Base-by-base conservation (phyloP, 2,113 vertebrate genomes). In the Tetraodon nigroviridis region DNA sequence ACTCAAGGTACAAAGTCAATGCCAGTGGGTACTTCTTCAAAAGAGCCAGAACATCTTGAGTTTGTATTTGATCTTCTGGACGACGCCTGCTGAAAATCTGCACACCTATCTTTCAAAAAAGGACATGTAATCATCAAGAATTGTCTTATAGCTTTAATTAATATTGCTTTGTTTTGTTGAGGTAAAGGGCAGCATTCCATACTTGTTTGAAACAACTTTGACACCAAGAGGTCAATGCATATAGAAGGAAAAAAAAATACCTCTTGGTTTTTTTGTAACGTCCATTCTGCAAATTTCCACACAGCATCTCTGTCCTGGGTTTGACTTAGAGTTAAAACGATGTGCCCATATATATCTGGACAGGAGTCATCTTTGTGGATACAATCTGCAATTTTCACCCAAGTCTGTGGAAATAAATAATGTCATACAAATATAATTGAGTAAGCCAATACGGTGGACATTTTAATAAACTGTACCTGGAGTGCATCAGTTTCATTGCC, bases 261-360 rank as follows among this genome's bases (percentile, higher is more conserved):
- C 83, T 87, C 72, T 44, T 88, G 89, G 61, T 87, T 82, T 75
- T 42, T 87, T 53, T 77, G 67, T 54, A 89, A 66, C 42, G 68
- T 76, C 88, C 86, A 89, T 17, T 85, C 81, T 78, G 86, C 84
- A 79, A 81, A 86, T 42, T 44, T 79, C 81, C 78, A 84, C 59
- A 89, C 77, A 10, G 70, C 64, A 11, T 82, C 75, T 60, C 56
- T 81, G 64, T 86, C 59, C 16, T 77, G 48, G 21, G 83, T 58
- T 13, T 67, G 75, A 69, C 73, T 73, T 17, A 90, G 83, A 19
- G 76, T 78, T 16, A 40, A 32, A 49, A 90, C 81, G 3, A 89
- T 78, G 58, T 87, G 85, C 49, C 60, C 70, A 32, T 85, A 84
- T 0, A 85, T 71, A 51, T 77, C 55, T 22, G 76, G 53, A 50